These are phyloP conservation scores for Ochropleura leucogaster DNA, from an alignment of 2,888 invertebrate species.

Conservation along the genomic window DNA sequence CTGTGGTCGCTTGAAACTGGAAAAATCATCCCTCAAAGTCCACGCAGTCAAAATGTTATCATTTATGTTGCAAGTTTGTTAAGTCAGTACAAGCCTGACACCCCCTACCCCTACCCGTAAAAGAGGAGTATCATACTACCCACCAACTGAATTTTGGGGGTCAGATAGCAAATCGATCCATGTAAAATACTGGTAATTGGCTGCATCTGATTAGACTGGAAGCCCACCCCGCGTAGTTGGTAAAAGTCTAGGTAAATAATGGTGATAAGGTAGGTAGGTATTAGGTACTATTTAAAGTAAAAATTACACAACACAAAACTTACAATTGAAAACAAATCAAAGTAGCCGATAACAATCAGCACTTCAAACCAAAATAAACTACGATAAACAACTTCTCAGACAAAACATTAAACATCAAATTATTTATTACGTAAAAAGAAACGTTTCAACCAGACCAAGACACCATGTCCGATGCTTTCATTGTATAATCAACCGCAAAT, in stretches of 20 bases:
- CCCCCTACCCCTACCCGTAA: no score
- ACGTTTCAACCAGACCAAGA: conserved; percentile 58
- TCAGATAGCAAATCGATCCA: not conserved
- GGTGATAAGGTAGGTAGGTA: no score
- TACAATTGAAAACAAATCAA: not conserved
- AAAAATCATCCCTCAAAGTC: no score
- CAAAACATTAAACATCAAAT: conserved; percentile 44
- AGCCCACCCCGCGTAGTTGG: not conserved
- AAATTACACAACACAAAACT: not conserved
- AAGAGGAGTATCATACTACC: no score
- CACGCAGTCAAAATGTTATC: no score
- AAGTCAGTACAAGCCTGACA: no score
- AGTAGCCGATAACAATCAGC: not conserved
- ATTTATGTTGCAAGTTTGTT: no score
- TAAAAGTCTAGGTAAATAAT: no score
- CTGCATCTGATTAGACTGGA: not conserved
- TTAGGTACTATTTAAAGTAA: no score
- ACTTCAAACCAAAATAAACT: not conserved
- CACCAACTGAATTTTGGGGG: no score
- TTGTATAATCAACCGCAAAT: conserved; percentile 56
- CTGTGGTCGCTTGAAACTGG: no score
- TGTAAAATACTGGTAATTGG: not conserved
- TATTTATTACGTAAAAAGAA: conserved; percentile 63
- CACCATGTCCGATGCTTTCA: conserved; percentile 69
- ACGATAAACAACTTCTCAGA: not conserved